Conservation (phyloP, 2,113 vertebrate species). For the Regulus satrapa region DNA sequence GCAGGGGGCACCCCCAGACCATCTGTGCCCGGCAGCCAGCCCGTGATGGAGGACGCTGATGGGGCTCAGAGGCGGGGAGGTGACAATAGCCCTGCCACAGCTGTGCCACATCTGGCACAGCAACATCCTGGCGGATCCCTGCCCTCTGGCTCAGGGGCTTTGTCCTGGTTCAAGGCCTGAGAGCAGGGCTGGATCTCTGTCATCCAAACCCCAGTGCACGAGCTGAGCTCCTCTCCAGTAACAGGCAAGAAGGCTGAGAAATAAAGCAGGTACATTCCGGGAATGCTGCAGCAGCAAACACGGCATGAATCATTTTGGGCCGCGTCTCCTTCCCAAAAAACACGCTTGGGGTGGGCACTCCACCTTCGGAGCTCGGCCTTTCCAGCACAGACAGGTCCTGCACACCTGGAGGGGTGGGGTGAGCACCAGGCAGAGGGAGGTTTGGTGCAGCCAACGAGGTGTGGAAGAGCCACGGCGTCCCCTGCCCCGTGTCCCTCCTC, state of each 20-base stretch:
- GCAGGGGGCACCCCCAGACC: not conserved
- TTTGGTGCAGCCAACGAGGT: not conserved
- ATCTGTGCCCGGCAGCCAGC: not conserved
- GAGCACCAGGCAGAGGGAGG: not conserved
- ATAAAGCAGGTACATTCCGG: slow-evolving; percentile 38
- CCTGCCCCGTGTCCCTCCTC: not conserved
- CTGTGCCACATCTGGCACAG: not conserved
- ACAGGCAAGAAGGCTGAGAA: not conserved
- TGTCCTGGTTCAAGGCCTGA: not conserved
- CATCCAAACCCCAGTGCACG: not conserved
- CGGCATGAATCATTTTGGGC: not conserved
- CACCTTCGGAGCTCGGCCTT: not conserved
- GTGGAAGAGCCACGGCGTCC: rapidly evolving
- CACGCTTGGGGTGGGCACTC: rapidly evolving
- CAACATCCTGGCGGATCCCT: rapidly evolving
- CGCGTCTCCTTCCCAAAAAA: not conserved
- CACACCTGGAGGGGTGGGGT: not conserved
- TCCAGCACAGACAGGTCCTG: not conserved
- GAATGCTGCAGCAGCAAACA: not conserved
- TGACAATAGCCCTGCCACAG: not conserved
- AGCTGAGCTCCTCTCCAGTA: not conserved
- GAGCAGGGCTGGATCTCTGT: not conserved
- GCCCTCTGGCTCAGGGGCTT: not conserved
- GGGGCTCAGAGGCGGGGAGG: not conserved
- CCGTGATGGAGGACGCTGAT: rapidly evolving